A percentile compares a stretch with the other conserved stretches of the same genome.
phyloP scores from a whole-genome alignment of 2,888 invertebrate genomes.

The Cerceris rybyensis region DNA sequence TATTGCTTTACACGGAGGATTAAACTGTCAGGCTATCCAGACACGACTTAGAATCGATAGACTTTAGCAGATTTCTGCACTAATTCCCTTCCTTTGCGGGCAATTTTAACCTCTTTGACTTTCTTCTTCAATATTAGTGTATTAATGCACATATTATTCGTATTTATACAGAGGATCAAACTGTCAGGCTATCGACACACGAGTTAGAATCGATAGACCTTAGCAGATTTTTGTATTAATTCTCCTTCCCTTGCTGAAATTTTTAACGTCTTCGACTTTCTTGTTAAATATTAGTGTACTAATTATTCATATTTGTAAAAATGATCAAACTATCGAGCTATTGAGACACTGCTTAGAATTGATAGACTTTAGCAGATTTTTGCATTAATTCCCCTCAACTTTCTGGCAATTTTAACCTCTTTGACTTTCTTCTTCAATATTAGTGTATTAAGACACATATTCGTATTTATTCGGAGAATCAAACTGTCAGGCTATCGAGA shows the following conservation, averaged over 20 bases:
- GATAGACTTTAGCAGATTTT: slow-evolving; percentile 24
- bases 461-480: slow-evolving; percentile 75
- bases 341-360: slow-evolving; percentile 9
- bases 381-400: not conserved
- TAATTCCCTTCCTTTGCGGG: not conserved
- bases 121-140: not conserved
- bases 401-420: not conserved
- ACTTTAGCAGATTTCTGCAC: slow-evolving; percentile 22
- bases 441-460: too few relatives aligned
- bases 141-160: too few relatives aligned
- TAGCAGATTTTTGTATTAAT: slow-evolving; percentile 21
- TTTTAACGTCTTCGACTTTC: slow-evolving; percentile 47
- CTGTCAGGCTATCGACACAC: slow-evolving; percentile 63
- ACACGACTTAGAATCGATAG: slow-evolving; percentile 11
- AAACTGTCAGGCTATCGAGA: slow-evolving; percentile 67
- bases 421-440: not conserved
- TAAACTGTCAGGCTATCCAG: slow-evolving; percentile 68
- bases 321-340: slow-evolving; percentile 72
- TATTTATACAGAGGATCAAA: slow-evolving; percentile 74
- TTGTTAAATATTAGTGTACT: not conserved
- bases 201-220: slow-evolving; percentile 7
- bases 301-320: too few relatives aligned
- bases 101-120: not conserved
- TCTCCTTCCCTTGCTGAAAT: not conserved
- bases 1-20: slow-evolving; percentile 74